Evolutionary conservation across 2,888 invertebrate species (phyloP).

Genomic region (Creontiades dilutus): DNA sequence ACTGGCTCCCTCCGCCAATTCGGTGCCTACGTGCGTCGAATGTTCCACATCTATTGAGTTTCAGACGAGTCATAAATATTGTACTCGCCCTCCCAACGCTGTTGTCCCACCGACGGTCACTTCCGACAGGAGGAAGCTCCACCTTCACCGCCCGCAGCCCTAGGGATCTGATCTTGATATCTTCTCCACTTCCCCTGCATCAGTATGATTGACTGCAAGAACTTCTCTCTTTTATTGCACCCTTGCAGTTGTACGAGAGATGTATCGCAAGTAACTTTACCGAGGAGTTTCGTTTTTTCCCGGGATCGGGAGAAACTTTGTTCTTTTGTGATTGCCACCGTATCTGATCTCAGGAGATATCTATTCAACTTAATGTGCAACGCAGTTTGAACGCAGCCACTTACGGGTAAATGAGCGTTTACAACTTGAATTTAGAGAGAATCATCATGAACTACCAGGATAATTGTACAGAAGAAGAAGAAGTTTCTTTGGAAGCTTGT

Average conservation of each 20-base stretch:
- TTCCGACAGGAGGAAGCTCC: conserved; percentile 41
- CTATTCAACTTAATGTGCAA: too few relatives aligned
- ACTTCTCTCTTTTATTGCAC: conserved; percentile 47
- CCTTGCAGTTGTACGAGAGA: not conserved
- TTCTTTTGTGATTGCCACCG: not conserved
- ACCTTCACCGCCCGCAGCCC: conserved; percentile 6
- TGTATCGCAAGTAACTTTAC: conserved; percentile 13
- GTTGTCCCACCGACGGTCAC: conserved; percentile 37
- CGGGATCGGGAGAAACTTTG: not conserved
- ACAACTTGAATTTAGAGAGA: too few relatives aligned
- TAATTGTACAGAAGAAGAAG: too few relatives aligned
- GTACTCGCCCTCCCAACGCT: conserved; percentile 4
- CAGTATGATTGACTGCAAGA: conserved; percentile 56
- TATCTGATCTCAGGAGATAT: too few relatives aligned
- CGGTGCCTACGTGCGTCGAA: conserved; percentile 43
- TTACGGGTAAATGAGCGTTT: too few relatives aligned
- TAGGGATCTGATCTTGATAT: conserved; percentile 55
- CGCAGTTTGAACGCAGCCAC: too few relatives aligned
- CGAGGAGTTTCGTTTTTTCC: not conserved
- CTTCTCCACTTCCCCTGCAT: conserved; percentile 50
- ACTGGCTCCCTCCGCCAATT: not conserved
- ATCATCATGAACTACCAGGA: too few relatives aligned
- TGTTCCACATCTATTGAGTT: conserved; percentile 49
- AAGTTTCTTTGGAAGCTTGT: too few relatives aligned
- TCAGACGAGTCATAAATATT: conserved; percentile 49